Conservation (phyloP, 2,797 vertebrate species). For the Hapalemur alaotrensis region DNA sequence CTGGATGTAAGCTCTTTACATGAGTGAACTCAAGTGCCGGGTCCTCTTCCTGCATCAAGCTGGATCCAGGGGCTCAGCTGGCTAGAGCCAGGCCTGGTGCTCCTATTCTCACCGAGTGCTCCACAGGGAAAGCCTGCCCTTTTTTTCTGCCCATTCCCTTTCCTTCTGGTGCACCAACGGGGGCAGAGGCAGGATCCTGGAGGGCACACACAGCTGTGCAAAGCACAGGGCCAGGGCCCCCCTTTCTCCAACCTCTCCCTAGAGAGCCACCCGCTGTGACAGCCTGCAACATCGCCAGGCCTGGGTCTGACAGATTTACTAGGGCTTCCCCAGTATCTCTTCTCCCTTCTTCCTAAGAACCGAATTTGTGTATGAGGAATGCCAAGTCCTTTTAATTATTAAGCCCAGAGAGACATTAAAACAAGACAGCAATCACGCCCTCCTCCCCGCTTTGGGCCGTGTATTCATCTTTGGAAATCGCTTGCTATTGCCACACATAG, state of each 20-base stretch:
- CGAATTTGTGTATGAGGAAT: neutral
- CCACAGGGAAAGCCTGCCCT: neutral
- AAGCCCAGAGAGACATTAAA: neutral
- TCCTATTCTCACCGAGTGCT: fast-evolving
- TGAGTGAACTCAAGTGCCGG: neutral
- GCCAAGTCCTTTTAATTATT: neutral
- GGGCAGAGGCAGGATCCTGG: neutral
- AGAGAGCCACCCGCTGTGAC: fast-evolving
- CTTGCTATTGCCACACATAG: neutral
- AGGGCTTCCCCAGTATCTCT: neutral
- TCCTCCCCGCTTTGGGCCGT: neutral
- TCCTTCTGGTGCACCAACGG: too few species aligned
- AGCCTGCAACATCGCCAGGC: neutral
- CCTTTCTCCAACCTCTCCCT: neutral
- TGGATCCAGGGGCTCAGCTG: neutral
- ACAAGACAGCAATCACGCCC: neutral
- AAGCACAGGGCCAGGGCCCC: neutral
- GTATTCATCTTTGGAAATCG: neutral
- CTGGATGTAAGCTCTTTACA: fast-evolving
- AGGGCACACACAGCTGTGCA: fast-evolving
- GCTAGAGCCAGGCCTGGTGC: neutral
- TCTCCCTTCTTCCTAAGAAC: neutral
- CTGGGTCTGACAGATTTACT: neutral
- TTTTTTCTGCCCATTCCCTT: neutral
- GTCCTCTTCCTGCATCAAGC: neutral